These are phyloP conservation scores for Acrocera orbiculus DNA, from an alignment of 2,888 invertebrate genomes.

Conservation along the genomic window DNA sequence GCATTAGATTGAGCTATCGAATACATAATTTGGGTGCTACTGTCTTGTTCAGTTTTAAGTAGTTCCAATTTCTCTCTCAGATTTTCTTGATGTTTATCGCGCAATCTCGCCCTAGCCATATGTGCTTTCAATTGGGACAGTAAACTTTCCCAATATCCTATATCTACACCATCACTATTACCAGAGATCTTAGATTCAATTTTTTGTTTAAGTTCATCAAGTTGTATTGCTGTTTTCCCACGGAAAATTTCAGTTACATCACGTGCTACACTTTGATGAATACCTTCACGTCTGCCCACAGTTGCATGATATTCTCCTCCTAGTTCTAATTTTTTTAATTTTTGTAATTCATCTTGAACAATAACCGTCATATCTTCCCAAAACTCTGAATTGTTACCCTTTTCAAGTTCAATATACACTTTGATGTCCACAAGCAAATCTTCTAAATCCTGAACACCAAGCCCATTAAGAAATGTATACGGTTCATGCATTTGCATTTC, in stretches of 20 bases:
- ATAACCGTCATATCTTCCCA: conserved; percentile 95
- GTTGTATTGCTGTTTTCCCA: conserved; percentile 77
- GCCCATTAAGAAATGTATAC: conserved; percentile 81
- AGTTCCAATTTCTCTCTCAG: conserved; percentile 73
- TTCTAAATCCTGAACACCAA: conserved; percentile 79
- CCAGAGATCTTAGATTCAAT: conserved; percentile 76
- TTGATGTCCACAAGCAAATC: conserved; percentile 93
- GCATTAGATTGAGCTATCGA: too few species aligned
- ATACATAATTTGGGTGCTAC: too few species aligned
- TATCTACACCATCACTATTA: conserved; percentile 78
- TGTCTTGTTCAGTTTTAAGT: conserved; percentile 75
- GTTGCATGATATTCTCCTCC: conserved; percentile 39
- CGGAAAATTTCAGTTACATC: conserved; percentile 84
- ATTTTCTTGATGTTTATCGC: conserved; percentile 84
- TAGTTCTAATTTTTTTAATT: conserved; percentile 56
- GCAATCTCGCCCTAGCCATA: conserved; percentile 78
- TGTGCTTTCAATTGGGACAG: conserved; percentile 91
- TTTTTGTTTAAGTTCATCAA: conserved; percentile 63
- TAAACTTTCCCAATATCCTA: conserved; percentile 95
- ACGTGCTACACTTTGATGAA: conserved; percentile 77
- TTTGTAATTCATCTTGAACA: conserved; percentile 80
- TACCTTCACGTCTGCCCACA: conserved; percentile 38
- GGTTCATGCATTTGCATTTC: conserved; percentile 99
- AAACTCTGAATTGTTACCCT: conserved; percentile 71
- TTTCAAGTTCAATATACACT: conserved; percentile 81